phyloP scores from a whole-genome alignment of 2,113 vertebrate genomes.

The Myotis brandtii region DNA sequence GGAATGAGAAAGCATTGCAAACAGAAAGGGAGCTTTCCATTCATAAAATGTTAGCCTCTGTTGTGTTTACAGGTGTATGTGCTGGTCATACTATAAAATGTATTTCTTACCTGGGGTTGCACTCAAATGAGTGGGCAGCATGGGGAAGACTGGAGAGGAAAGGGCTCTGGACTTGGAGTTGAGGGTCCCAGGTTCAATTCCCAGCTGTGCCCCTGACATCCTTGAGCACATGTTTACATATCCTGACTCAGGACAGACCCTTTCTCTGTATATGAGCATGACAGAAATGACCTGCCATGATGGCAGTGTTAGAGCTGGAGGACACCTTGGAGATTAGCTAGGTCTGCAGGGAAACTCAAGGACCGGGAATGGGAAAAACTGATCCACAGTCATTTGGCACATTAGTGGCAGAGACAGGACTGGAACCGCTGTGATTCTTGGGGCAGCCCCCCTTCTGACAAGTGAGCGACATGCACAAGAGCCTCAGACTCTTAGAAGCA shows the following conservation, averaged over 20 bases:
- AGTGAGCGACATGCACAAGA: background rate
- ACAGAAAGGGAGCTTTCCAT: background rate
- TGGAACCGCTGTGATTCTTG: background rate
- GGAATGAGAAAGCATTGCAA: background rate
- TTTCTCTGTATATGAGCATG: background rate
- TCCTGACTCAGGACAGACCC: background rate
- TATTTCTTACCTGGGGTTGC: background rate
- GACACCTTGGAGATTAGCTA: background rate
- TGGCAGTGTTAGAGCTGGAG: background rate
- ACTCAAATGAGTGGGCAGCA: background rate
- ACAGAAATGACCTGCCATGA: fast-evolving
- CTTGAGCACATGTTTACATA: too few species aligned
- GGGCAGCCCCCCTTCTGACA: background rate
- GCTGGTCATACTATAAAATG: background rate
- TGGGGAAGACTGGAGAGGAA: background rate
- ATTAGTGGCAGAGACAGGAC: background rate
- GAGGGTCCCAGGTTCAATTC: background rate
- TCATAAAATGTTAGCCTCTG: background rate
- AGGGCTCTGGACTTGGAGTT: background rate
- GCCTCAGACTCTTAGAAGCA: background rate
- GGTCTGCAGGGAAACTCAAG: background rate
- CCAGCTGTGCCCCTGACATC: background rate
- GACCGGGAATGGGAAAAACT: background rate
- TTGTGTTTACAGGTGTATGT: background rate
- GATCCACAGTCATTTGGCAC: fast-evolving